These are phyloP conservation scores for Stenolophus ochropezus DNA, from an alignment of 2,888 invertebrate genomes.

Conservation along the genomic window DNA sequence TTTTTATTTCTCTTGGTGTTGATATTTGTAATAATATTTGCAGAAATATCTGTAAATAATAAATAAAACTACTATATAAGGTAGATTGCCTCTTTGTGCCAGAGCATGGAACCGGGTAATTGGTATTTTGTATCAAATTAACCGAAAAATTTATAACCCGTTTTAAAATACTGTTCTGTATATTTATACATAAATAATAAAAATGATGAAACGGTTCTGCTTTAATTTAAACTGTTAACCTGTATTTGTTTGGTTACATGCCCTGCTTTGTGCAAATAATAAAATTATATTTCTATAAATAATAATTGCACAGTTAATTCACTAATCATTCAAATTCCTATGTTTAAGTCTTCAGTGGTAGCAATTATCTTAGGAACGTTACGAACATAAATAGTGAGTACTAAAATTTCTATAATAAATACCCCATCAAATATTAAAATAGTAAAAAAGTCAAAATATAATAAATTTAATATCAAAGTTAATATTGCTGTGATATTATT, in stretches of 20 bases:
- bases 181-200: too few species aligned
- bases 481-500: conserved; percentile 44
- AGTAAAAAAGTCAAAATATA: conserved; percentile 38
- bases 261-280: conserved; percentile 13
- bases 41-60: conserved; percentile 28
- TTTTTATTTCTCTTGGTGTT: conserved; percentile 22
- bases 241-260: too few species aligned
- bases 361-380: conserved; percentile 25
- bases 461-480: conserved; percentile 38
- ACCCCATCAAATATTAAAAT: conserved; percentile 38
- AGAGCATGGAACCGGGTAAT: too few species aligned
- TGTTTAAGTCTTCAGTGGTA: conserved; percentile 39
- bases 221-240: too few species aligned
- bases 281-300: conserved; percentile 22
- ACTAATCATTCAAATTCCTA: neutral
- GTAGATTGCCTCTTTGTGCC: conserved; percentile 35
- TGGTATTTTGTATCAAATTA: too few species aligned
- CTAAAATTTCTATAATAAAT: conserved; percentile 34
- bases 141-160: too few species aligned
- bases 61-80: conserved; percentile 12
- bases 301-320: conserved; percentile 30
- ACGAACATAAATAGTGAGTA: conserved; percentile 32
- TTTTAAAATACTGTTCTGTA: too few species aligned
- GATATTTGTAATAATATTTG: conserved; percentile 21
- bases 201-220: too few species aligned